phyloP scores from a whole-genome alignment of 2,888 invertebrate genomes.

The Cephus nigrinus region DNA sequence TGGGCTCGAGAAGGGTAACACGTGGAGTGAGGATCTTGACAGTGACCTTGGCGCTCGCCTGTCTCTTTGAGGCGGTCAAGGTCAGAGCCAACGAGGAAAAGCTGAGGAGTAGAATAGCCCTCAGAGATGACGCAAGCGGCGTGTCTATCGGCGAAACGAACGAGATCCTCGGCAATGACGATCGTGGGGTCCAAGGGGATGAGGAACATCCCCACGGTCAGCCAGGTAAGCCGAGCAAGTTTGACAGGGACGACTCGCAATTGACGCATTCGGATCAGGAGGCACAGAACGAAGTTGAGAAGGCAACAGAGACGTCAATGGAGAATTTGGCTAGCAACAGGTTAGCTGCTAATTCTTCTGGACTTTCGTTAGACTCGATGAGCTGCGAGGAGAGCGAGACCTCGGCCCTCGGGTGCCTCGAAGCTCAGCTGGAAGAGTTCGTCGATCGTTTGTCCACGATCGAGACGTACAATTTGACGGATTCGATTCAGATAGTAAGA shows the following conservation, averaged over 20 bases:
- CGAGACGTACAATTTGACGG: constrained; percentile 71
- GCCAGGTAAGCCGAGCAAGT: constrained; percentile 53
- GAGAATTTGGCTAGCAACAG: constrained; percentile 38
- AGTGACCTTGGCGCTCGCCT: constrained; percentile 38
- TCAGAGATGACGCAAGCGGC: no score
- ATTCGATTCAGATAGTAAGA: constrained; percentile 68
- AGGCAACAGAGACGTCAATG: constrained; percentile 11
- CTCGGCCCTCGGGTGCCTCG: constrained; percentile 42
- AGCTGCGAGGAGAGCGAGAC: constrained; percentile 23
- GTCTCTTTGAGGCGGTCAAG: constrained; percentile 32
- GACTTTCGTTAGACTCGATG: constrained; percentile 1
- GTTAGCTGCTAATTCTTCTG: constrained; percentile 24
- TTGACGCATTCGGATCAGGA: constrained; percentile 54
- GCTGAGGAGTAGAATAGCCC: constrained; percentile 16
- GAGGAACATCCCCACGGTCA: constrained; percentile 31
- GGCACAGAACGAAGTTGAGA: constrained; percentile 46
- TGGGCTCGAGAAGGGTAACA: background rate
- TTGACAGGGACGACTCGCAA: constrained; percentile 51
- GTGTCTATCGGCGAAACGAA: constrained; percentile 25
- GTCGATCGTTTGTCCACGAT: constrained; percentile 71
- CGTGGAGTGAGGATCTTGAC: constrained; percentile 22
- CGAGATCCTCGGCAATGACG: constrained; percentile 10
- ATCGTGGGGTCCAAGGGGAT: background rate
- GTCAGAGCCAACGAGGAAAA: constrained; percentile 41
- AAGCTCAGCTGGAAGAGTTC: constrained; percentile 67